These are phyloP conservation scores for Parochlus steinenii DNA, from an alignment of 2,888 invertebrate species.

Conservation along the genomic window DNA sequence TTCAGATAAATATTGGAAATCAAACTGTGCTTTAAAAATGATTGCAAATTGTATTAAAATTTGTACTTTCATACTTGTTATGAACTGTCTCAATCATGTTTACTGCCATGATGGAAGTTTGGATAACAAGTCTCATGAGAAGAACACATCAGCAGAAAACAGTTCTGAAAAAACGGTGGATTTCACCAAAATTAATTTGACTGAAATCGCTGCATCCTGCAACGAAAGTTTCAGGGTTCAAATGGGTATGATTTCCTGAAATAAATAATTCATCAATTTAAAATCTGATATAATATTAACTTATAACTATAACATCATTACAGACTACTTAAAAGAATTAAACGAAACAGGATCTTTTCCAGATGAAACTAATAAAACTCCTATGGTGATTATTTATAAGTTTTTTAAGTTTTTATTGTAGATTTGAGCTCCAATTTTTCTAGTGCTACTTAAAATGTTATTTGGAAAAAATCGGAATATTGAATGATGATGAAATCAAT, in stretches of 20 bases:
- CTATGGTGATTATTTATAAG: conserved; percentile 31
- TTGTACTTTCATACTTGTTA: too few relatives aligned
- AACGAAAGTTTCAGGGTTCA: conserved; percentile 37
- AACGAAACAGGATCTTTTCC: conserved; percentile 37
- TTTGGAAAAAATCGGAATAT: conserved; percentile 31
- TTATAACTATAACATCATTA: conserved; percentile 13
- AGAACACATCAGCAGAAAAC: too few relatives aligned
- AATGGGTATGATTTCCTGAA: conserved; percentile 29
- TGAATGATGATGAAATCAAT: conserved; percentile 32
- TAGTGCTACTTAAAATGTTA: conserved; percentile 40
- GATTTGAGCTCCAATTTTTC: conserved; percentile 13
- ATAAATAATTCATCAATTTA: neutral
- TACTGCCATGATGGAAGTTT: too few relatives aligned
- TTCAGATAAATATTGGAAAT: too few relatives aligned
- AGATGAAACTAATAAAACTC: conserved; percentile 37
- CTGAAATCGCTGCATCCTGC: conserved; percentile 30
- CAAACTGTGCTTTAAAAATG: too few relatives aligned
- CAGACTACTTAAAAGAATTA: conserved; percentile 34
- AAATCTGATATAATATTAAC: too few relatives aligned
- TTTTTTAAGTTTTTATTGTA: neutral
- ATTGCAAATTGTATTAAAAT: too few relatives aligned
- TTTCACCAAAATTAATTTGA: conserved; percentile 22
- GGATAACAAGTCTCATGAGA: too few relatives aligned
- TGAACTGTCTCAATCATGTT: too few relatives aligned
- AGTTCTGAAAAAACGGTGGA: too few relatives aligned